Percentiles rank a stretch among this genome's conserved stretches.
Conservation (phyloP, 2,113 vertebrate species). For the Hydrochoerus hydrochaeris region DNA sequence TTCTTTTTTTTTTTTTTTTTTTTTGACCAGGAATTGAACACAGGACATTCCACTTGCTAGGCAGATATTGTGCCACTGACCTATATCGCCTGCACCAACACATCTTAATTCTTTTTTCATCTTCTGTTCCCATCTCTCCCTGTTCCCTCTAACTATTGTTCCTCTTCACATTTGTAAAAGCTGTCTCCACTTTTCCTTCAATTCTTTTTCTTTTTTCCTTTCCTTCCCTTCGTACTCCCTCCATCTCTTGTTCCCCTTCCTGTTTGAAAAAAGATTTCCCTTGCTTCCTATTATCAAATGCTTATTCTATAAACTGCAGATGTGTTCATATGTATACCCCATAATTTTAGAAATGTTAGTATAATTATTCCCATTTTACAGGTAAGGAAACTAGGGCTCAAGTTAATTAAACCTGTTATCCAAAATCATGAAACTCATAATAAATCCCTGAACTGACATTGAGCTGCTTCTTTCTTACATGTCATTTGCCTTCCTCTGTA, state of each 20-base stretch:
- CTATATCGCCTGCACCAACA: too few species aligned
- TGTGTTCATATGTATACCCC: conserved; percentile 16
- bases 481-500: background rate
- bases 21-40: too few species aligned
- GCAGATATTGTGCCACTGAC: too few species aligned
- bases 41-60: too few species aligned
- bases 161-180: background rate
- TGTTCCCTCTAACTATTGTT: background rate
- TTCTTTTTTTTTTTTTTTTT: background rate
- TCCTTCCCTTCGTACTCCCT: background rate
- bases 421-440: background rate
- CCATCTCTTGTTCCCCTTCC: background rate
- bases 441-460: background rate
- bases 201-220: background rate
- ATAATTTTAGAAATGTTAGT: conserved; percentile 29
- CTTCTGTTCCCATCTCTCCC: background rate
- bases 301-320: background rate
- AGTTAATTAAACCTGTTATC: background rate
- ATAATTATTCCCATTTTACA: background rate
- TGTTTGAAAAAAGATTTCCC: background rate
- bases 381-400: background rate
- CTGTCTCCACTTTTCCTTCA: background rate
- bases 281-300: background rate
- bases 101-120: background rate
- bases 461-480: background rate